These are phyloP conservation scores for Euthynnus affinis DNA, from an alignment of 2,797 vertebrate genomes.

Conservation along the genomic window DNA sequence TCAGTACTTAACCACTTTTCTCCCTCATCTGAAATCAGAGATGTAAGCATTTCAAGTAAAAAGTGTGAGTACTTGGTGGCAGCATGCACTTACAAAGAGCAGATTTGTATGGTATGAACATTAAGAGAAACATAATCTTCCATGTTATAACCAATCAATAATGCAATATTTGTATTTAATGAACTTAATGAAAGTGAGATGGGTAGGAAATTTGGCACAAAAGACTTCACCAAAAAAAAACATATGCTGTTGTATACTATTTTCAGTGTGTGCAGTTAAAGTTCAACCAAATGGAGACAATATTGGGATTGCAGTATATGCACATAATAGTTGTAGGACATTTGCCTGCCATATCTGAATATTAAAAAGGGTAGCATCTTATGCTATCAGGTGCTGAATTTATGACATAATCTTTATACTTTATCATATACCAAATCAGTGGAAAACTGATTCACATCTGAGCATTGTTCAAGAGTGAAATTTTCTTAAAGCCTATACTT, in stretches of 20 bases:
- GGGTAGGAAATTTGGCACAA: slow-evolving; percentile 80
- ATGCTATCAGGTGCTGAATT: slow-evolving; percentile 89
- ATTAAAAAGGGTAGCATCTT: slow-evolving; percentile 77
- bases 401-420: slow-evolving; percentile 85
- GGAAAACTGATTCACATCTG: slow-evolving; percentile 78
- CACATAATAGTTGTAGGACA: slow-evolving; percentile 78
- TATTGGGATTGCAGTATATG: slow-evolving; percentile 76
- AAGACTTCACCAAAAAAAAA: slow-evolving; percentile 71
- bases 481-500: slow-evolving; percentile 84
- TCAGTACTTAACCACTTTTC: slow-evolving; percentile 66
- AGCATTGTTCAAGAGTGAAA: slow-evolving; percentile 77
- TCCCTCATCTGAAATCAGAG: slow-evolving; percentile 70
- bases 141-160: slow-evolving; percentile 71
- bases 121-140: slow-evolving; percentile 72
- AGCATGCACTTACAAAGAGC: slow-evolving; percentile 62
- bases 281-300: slow-evolving; percentile 80
- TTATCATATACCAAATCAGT: slow-evolving; percentile 84
- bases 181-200: slow-evolving; percentile 68
- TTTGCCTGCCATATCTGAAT: slow-evolving; percentile 85
- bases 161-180: slow-evolving; percentile 85
- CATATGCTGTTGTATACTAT: slow-evolving; percentile 68
- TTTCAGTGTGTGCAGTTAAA: slow-evolving; percentile 75
- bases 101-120: slow-evolving; percentile 62
- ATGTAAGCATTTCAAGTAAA: slow-evolving; percentile 65
- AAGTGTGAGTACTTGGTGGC: slow-evolving; percentile 60